Evolutionary conservation across 37 sponge, comb jelly and placozoan species (phyloP).

Genomic region (Beroe ovata): DNA sequence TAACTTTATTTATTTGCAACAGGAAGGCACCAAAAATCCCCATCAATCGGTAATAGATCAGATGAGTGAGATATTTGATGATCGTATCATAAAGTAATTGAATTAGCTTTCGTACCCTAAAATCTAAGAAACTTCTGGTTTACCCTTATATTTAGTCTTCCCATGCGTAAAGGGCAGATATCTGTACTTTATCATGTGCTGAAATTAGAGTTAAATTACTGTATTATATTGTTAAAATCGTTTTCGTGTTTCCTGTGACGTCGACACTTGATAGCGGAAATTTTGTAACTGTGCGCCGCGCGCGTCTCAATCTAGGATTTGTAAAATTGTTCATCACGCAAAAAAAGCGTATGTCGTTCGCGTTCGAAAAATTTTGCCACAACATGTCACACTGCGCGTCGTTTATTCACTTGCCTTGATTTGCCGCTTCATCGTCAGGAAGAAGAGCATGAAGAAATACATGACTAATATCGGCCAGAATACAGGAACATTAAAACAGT

Average conservation of each 20-base stretch:
- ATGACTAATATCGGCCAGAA: slow-evolving; percentile 72
- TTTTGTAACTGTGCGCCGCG: neutral
- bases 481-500: slow-evolving; percentile 88
- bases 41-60: too few relatives aligned
- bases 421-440: slow-evolving; percentile 90
- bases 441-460: slow-evolving; percentile 81
- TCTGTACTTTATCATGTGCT: slow-evolving; percentile 93
- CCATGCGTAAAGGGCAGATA: slow-evolving; percentile 94
- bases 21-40: neutral
- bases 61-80: neutral
- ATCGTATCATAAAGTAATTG: neutral
- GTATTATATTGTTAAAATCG: too few relatives aligned
- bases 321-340: neutral
- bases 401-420: slow-evolving; percentile 82
- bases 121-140: slow-evolving; percentile 71
- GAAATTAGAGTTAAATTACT: too few relatives aligned
- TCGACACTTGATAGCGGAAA: neutral
- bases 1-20: neutral
- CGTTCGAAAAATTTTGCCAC: too few relatives aligned
- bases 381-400: too few relatives aligned
- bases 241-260: too few relatives aligned
- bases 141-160: slow-evolving; percentile 85
- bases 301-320: neutral
- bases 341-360: neutral
- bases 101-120: slow-evolving; percentile 38